Evolutionary conservation across 2,113 vertebrate genomes (phyloP), one percentile per base, ranked within the genome.

Genomic region (Pleuronectes platessa): DNA sequence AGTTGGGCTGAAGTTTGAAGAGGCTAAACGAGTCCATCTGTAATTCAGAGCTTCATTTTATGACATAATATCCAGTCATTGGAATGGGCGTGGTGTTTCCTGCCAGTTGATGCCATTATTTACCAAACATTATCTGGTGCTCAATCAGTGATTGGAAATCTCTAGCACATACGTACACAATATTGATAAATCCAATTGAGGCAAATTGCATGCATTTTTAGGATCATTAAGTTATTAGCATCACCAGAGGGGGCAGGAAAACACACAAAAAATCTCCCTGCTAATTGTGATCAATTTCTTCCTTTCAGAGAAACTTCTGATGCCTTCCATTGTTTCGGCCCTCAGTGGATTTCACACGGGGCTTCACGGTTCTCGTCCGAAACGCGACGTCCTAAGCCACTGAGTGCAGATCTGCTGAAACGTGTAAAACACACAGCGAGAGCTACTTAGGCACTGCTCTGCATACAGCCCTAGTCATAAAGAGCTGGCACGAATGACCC

Each of bases 151-250:
- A 92, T 90, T 79, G 92, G 85, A 92, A 93, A 93, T 92, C 85
- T 84, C 62, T 91, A 63, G 71, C 78, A 86, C 68, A 77, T 85
- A 85, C 83, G 78, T 69, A 77, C 86, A 88, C 77, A 86, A 85
- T 89, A 89, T 78, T 70, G 85, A 89, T 90, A 56, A 90, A 89
- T 79, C 82, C 87, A 91, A 89, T 90, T 66, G 84, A 84, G 88
- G 90, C 17, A 93, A 92, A 93, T 91, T 90, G 84, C 87, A 65
- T 89, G 90, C 86, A 90, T 92, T 89, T 92, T 90, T 87, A 77
- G 83, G 82, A 90, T 89, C 89, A 90, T 92, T 93, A 90, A 86
- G 92, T 89, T 90, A 91, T 93, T 92, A 92, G 81, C 91, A 81
- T 89, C 90, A 89, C 92, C 81, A 84, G 89, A 92, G 90, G 92